phyloP scores from a whole-genome alignment of 2,888 invertebrate species.

The Campoletis raptor region DNA sequence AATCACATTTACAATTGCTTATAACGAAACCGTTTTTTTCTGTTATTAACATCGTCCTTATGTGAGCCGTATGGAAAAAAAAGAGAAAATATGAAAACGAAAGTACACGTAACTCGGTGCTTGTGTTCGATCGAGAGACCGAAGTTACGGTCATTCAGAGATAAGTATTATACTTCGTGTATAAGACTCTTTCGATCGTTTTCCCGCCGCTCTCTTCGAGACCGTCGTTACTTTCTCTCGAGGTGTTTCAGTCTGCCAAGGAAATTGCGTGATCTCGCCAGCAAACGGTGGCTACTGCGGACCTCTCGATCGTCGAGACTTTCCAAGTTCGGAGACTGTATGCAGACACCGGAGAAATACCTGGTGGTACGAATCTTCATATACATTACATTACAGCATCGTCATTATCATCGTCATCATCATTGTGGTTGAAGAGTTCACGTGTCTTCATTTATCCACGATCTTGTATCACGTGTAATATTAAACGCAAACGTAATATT shows the following conservation, averaged over 20 bases:
- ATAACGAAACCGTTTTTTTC: background rate
- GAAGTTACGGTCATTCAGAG: slow-evolving; percentile 67
- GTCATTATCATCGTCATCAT: slow-evolving; percentile 28
- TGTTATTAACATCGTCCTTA: slow-evolving; percentile 1
- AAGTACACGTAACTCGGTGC: slow-evolving; percentile 51
- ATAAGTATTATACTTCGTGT: slow-evolving; percentile 61
- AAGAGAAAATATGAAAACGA: slow-evolving; percentile 45
- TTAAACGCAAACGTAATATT: slow-evolving; percentile 1
- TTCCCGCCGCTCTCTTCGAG: slow-evolving; percentile 54
- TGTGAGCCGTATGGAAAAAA: background rate
- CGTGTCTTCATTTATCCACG: background rate
- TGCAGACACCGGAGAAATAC: background rate
- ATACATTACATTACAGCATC: slow-evolving; percentile 11
- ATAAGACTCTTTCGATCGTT: slow-evolving; percentile 33
- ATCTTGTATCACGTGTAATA: slow-evolving; percentile 10
- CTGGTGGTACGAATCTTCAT: slow-evolving; percentile 12
- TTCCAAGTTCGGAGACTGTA: slow-evolving; percentile 31
- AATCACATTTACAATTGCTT: background rate
- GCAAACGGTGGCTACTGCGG: slow-evolving; percentile 34
- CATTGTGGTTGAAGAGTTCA: slow-evolving; percentile 14
- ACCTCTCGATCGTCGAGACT: slow-evolving; percentile 49
- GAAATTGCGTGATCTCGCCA: slow-evolving; percentile 63
- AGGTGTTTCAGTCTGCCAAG: slow-evolving; percentile 34
- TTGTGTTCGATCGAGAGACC: slow-evolving; percentile 27
- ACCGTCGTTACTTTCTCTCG: slow-evolving; percentile 70